Base-by-base conservation (phyloP, 2,113 vertebrate species). In the Alligator mississippiensis region DNA sequence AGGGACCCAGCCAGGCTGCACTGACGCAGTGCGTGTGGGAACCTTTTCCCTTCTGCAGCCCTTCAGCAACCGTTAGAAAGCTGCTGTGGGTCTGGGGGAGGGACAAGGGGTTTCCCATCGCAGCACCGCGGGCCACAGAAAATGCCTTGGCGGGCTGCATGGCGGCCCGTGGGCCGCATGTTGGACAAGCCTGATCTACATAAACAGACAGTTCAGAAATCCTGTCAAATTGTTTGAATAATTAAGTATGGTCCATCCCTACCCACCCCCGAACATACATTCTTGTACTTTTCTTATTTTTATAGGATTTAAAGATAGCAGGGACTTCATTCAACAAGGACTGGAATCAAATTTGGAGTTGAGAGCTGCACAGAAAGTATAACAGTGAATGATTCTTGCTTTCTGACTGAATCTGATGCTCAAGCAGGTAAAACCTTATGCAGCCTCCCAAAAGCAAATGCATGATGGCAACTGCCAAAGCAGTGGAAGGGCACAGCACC, bases 311-410 rank as follows among this genome's bases (percentile, higher is more conserved):
- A 72, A 72, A 58, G 60, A 24, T 19, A 84, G 62, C 17, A 61
- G 2, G 3, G 27, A 14, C 24, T 90, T 90, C 68, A 60, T 10
- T 79, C 25, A 61, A 1, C n/a, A 38, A 90, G 14, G 60, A 84
- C 28, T 66, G 77, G 72, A 54, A 87, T n/a, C 22, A 85, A 88
- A 91, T 91, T 82, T 80, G 92, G 68, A 76, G 22, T 80, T 84
- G 72, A 74, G 1, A 64, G 63, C 30, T 78, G 54, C 11, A 38
- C 0, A 60, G n/a, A 6, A 90, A 91, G 3, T 12, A 58, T 64
- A 57, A 76, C 79, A 89, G 58, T 47, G 93, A 92, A 82, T 4
- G 2, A 94, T 54, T 4, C 15, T 54, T 92, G 62, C 66, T 84
- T n/a, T 94, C 87, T 87, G 77, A 88, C 34, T 57, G 47, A 24